Conservation (phyloP, 2,113 vertebrate species). For the Datnioides undecimradiatus region DNA sequence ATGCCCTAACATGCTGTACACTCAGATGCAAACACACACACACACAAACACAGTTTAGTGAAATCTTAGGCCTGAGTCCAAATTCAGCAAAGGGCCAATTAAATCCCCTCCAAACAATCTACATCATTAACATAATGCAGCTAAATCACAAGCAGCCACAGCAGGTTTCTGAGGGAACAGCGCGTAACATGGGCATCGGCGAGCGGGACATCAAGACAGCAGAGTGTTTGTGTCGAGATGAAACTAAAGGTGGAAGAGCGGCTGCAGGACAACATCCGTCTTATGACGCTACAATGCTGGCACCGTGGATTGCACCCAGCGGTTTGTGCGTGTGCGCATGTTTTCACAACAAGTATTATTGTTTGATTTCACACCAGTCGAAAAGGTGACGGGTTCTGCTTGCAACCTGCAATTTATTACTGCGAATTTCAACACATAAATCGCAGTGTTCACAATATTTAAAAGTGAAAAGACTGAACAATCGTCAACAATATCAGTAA, state of each 20-base stretch:
- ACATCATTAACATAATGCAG: slow-evolving; percentile 55
- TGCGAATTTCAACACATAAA: not conserved
- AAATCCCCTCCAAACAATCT: slow-evolving; percentile 66
- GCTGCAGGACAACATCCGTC: not conserved
- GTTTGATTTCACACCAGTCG: not conserved
- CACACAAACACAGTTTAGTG: slow-evolving; percentile 1
- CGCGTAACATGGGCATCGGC: slow-evolving; percentile 12
- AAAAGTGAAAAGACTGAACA: not conserved
- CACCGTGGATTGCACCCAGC: no score
- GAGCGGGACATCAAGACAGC: slow-evolving; percentile 29
- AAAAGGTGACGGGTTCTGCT: not conserved
- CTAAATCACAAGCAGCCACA: slow-evolving; percentile 30
- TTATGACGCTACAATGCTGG: not conserved
- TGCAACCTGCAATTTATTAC: not conserved
- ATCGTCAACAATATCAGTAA: not conserved
- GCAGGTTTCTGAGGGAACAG: slow-evolving; percentile 31
- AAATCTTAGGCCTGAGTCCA: slow-evolving; percentile 37
- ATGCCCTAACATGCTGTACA: slow-evolving; percentile 9
- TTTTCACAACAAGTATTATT: not conserved
- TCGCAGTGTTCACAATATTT: not conserved
- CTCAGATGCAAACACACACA: slow-evolving; percentile 16
- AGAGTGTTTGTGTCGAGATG: slow-evolving; percentile 16
- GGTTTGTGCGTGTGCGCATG: not conserved
- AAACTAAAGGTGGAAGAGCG: not conserved
- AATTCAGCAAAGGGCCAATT: slow-evolving; percentile 67